These are phyloP conservation scores for Pterois miles DNA, from an alignment of 2,797 vertebrate species.

Conservation along the genomic window DNA sequence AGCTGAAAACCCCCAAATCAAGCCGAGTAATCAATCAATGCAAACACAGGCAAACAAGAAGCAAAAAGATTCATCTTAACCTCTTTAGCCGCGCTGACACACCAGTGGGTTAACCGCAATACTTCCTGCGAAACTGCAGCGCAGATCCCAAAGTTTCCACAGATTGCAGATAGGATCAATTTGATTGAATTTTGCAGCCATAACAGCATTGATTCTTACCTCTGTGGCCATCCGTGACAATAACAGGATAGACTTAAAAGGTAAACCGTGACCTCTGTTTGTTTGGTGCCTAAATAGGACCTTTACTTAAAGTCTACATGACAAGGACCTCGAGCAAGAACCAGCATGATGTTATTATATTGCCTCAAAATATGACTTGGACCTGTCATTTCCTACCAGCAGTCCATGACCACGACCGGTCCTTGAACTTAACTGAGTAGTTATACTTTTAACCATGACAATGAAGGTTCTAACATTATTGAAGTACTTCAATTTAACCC, in stretches of 20 bases:
- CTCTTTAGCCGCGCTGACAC: background rate
- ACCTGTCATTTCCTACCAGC: background rate
- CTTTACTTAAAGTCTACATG: background rate
- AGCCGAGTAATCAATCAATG: background rate
- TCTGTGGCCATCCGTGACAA: background rate
- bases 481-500: background rate
- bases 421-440: background rate
- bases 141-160: background rate
- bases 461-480: background rate
- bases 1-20: conserved; percentile 12
- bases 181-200: background rate
- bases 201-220: background rate
- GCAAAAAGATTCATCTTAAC: background rate
- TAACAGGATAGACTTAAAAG: background rate
- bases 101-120: background rate
- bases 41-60: conserved; percentile 2
- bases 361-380: background rate
- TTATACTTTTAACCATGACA: background rate
- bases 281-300: background rate
- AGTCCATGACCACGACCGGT: background rate
- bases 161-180: background rate
- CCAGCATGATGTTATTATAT: fast-evolving
- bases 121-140: background rate
- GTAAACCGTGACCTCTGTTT: background rate
- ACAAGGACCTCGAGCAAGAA: background rate